Base-by-base conservation (phyloP, 2,113 vertebrate species). In the Dipodomys merriami region DNA sequence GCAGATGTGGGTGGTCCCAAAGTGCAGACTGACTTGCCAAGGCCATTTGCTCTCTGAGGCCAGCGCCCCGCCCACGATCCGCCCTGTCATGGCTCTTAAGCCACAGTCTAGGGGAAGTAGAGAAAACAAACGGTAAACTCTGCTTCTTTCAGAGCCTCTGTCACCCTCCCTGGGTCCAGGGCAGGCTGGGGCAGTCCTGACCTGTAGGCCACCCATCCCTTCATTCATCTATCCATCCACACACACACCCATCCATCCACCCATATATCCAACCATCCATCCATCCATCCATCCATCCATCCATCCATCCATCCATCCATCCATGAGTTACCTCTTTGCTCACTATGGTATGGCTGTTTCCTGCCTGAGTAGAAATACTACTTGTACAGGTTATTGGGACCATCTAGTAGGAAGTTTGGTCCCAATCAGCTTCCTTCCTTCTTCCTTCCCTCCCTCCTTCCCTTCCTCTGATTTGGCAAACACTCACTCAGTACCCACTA, bases 21-120 rank as follows among this genome's bases (percentile, higher is more conserved):
- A 98, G 71, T 99, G 98, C 53, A 99, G 98, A 0, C 99, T 99
- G 72, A 99, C 89, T 94, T 99, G 99, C 99, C 99, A 99, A 1
- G 99, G 99, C 99, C 99, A 99, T n/a, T 98, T 98, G 87, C 96
- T 99, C 60, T 81, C 76, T 0, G 97, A 93, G 5, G 99, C 98
- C 80, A 95, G 46, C 0, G 73, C 97, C 7, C 99, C 99, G 1
- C 99, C 99, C 5, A 99, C 98, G 72, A 99, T 99, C 93, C 98
- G 97, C 73, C 98, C 97, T 0, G 97, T 97, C 39, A 97, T 96
- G 80, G 97, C 91, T 90, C 98, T 95, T 94, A 98, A 98, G 23
- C 99, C 99, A 0, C 99, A 99, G 81, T 98, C 99, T 99, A 95
- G 64, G 92, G 80, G 9, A 80, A 94, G 95, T 25, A 53, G 39